These are phyloP conservation scores for Myotis lucifugus DNA, from an alignment of 2,113 vertebrate species.

Conservation along the genomic window DNA sequence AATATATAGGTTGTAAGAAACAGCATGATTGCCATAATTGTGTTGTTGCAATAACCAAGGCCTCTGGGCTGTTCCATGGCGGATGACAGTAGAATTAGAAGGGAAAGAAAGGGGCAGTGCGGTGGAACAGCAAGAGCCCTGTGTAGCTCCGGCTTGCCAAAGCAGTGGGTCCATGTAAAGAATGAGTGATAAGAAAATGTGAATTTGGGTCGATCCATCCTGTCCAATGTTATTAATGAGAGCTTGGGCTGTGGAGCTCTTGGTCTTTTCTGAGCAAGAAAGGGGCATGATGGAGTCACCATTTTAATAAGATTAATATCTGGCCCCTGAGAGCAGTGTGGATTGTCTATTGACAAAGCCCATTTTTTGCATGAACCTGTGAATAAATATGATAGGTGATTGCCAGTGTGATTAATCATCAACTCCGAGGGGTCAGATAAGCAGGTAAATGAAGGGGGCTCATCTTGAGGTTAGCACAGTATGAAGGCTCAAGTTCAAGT, in stretches of 20 bases:
- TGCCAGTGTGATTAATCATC: slow-evolving; percentile 27
- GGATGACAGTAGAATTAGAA: not conserved
- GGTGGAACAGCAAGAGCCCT: no score
- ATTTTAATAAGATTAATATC: slow-evolving; percentile 35
- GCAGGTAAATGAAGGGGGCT: not conserved
- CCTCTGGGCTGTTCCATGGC: not conserved
- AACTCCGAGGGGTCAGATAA: not conserved
- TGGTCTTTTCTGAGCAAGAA: not conserved
- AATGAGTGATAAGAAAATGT: not conserved
- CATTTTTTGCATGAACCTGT: not conserved
- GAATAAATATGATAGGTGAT: slow-evolving; percentile 5
- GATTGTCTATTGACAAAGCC: slow-evolving; percentile 29
- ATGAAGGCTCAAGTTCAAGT: not conserved
- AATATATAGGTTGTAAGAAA: not conserved
- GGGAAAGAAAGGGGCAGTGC: not conserved
- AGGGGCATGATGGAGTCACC: not conserved
- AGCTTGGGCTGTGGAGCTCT: not conserved
- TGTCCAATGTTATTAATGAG: not conserved
- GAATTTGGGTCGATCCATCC: not conserved
- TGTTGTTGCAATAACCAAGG: not conserved
- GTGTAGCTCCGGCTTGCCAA: not conserved
- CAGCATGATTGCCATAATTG: not conserved
- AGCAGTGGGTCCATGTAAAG: no score
- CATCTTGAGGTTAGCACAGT: slow-evolving; percentile 30
- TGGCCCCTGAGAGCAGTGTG: not conserved